Base-by-base conservation (phyloP, 2,888 invertebrate species). In the Aleiodes leptofemur region DNA sequence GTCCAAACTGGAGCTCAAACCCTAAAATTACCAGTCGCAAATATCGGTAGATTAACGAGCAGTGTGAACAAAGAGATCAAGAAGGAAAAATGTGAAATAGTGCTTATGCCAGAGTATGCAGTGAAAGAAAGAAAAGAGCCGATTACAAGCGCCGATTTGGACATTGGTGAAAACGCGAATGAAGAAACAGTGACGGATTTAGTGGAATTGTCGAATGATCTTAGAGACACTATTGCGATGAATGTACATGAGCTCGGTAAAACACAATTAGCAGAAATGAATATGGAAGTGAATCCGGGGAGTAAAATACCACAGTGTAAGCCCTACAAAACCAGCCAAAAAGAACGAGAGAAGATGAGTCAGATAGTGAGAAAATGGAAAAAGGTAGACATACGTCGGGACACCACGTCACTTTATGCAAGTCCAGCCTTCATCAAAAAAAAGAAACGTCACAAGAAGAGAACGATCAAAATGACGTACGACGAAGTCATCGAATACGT, bases 231-330 rank as follows among this genome's bases (percentile, higher is more conserved):
- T 1, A 48, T 74, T 3, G 72, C 75, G 13, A 71, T 48, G 43
- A 43, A 61, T 3, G 3, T 61, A 3, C 13, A n/a, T 8, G 72
- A 76, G 29, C 69, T 77, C n/a, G 73, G 77, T 6, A 51, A 31
- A n/a, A 73, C 76, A 8, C 50, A 76, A 4, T 14, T 53, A 9
- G 48, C 72, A 5, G 50, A 57, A 23, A 77, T 77, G 72, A 61
- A 75, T n/a, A 75, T 72, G 13, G 53, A 74, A 5, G 56, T 29
- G 34, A 76, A 14, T 13, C 51, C 69, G 13, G 66, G 64, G 4
- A 53, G 53, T 13, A 13, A 14, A 23, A 72, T 76, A 11, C 56
- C 64, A 43, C 34, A 57, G 16, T 11, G 38, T 5, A 77, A 72
- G 29, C 77, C 77, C 1, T 72, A 72, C 50, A 68, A 72, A 4